These are phyloP conservation scores for Apamea epomidion DNA, from an alignment of 2,888 invertebrate genomes.

Conservation along the genomic window DNA sequence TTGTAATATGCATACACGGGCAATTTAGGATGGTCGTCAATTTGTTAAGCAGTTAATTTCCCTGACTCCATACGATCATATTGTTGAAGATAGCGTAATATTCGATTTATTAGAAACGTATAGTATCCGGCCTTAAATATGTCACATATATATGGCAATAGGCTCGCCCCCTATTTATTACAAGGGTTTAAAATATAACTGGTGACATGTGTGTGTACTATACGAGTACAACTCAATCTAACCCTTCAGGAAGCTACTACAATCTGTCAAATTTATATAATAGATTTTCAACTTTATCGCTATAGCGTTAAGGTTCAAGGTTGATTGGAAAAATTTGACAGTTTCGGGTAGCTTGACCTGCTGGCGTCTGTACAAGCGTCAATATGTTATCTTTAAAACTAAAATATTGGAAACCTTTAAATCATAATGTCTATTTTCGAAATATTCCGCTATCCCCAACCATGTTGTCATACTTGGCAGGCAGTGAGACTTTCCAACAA, in stretches of 20 bases:
- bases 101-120: neutral
- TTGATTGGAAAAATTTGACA: too few species aligned
- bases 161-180: neutral
- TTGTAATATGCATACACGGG: neutral
- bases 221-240: neutral
- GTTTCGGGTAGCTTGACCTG: too few species aligned
- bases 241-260: too few species aligned
- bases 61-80: neutral
- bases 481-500: constrained; percentile 12
- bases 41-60: neutral
- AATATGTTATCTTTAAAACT: neutral
- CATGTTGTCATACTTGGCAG: neutral
- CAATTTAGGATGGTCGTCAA: neutral
- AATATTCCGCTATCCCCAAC: neutral
- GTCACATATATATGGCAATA: neutral
- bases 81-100: constrained; percentile 15
- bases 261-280: too few species aligned
- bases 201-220: neutral
- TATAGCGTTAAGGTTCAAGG: too few species aligned
- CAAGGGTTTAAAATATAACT: neutral
- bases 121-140: constrained; percentile 4
- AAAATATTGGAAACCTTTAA: neutral
- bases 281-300: too few species aligned
- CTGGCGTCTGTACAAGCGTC: neutral
- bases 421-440: neutral